Conservation (phyloP, 2,113 vertebrate species). For the Nanorana parkeri region DNA sequence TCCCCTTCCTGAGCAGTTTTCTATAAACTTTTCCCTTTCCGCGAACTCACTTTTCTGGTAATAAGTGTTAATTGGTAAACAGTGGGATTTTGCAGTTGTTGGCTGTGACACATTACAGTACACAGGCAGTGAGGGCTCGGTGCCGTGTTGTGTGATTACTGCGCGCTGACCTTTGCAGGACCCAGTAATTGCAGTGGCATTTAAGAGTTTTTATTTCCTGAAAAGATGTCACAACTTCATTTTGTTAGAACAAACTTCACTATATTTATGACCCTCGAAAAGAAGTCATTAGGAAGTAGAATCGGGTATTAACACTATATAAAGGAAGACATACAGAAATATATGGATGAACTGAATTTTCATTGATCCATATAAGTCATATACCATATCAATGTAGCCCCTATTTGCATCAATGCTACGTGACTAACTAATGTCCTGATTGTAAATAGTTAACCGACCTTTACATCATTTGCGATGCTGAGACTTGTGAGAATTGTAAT, state of each 20-base stretch:
- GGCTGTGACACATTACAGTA: constrained; percentile 7
- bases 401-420: too few species aligned
- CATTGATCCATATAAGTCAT: too few species aligned
- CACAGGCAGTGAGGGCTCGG: neutral
- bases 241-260: constrained; percentile 1
- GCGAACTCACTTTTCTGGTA: neutral
- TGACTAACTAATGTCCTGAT: too few species aligned
- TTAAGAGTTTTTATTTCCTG: constrained; percentile 28
- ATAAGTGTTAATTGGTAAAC: constrained; percentile 29
- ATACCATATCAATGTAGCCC: too few species aligned
- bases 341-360: too few species aligned
- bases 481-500: too few species aligned
- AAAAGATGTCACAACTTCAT: constrained; percentile 32
- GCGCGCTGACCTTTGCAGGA: constrained; percentile 34
- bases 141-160: constrained; percentile 4
- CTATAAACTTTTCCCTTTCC: neutral
- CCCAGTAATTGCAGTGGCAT: constrained; percentile 42
- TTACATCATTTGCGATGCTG: too few species aligned
- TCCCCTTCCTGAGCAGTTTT: too few species aligned
- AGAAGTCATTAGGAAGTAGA: constrained; percentile 2
- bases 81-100: neutral
- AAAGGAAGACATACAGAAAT: too few species aligned
- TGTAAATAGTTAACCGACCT: too few species aligned
- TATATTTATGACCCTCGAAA: neutral
- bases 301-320: too few species aligned